phyloP scores from a whole-genome alignment of 2,113 vertebrate genomes.

The Oncorhynchus mykiss region DNA sequence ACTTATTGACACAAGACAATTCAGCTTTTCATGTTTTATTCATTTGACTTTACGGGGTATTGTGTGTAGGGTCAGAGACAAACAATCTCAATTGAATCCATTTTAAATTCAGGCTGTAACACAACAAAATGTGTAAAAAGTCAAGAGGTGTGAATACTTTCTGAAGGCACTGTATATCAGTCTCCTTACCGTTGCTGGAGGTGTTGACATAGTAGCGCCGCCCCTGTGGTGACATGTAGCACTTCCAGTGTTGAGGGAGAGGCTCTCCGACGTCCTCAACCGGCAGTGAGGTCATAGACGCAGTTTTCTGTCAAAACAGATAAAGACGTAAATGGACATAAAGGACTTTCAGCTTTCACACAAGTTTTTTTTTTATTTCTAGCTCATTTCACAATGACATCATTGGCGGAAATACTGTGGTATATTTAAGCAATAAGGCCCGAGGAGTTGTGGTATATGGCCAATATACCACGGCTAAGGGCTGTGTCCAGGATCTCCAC shows the following conservation, averaged over 20 bases:
- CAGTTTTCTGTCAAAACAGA: constrained; percentile 79
- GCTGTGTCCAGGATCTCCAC: too few species aligned
- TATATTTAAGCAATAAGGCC: background rate
- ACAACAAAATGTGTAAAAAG: too few species aligned
- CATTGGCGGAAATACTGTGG: constrained; percentile 11
- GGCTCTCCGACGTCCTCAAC: constrained; percentile 80
- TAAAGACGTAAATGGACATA: background rate
- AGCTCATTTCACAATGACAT: constrained; percentile 53
- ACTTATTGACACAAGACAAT: too few species aligned
- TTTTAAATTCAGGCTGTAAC: too few species aligned
- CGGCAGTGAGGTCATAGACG: constrained; percentile 80
- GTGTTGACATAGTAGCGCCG: constrained; percentile 95
- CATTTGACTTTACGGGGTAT: too few species aligned
- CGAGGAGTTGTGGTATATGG: too few species aligned
- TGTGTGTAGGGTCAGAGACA: too few species aligned
- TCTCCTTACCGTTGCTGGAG: constrained; percentile 87
- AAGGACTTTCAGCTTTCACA: constrained; percentile 13
- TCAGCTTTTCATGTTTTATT: too few species aligned
- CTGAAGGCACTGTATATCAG: background rate
- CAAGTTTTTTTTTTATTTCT: constrained; percentile 13
- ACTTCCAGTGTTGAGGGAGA: constrained; percentile 91
- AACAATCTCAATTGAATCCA: too few species aligned
- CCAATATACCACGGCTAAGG: too few species aligned
- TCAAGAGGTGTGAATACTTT: too few species aligned
- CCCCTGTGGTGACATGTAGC: constrained; percentile 95